Evolutionary conservation across 1,140 invertebrate species (phyloP).

Genomic region (Aphidius ervi): DNA sequence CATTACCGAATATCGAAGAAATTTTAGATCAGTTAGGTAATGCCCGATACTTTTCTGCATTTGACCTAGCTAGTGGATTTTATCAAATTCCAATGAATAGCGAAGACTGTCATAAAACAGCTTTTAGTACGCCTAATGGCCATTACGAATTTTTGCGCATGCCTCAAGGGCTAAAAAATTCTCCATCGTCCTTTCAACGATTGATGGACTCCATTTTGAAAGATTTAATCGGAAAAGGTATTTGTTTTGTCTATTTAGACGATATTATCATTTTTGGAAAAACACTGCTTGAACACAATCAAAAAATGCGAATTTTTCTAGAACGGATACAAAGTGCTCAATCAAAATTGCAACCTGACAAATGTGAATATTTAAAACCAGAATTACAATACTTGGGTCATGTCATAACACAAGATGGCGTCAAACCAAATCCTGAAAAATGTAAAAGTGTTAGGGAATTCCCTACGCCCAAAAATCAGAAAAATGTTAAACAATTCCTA

Average conservation of each 20-base stretch:
- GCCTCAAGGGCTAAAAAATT: constrained; percentile 2
- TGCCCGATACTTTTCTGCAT: not conserved
- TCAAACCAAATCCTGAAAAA: not conserved
- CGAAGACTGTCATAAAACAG: not conserved
- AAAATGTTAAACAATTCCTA: constrained; percentile 1
- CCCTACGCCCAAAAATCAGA: not conserved
- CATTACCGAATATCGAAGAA: not conserved
- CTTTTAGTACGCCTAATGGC: constrained; percentile 2
- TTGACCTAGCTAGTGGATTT: constrained; percentile 5
- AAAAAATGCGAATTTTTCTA: not conserved
- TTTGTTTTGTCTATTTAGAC: not conserved
- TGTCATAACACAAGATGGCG: not conserved
- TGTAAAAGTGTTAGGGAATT: not conserved
- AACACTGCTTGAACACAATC: not conserved
- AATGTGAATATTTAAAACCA: not conserved
- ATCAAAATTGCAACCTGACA: not conserved
- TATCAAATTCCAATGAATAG: not conserved
- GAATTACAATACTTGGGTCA: not conserved
- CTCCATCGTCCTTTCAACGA: not conserved
- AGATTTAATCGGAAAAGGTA: not conserved
- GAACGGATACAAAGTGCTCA: not conserved
- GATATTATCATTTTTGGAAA: constrained; percentile 1
- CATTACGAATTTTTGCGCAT: constrained; percentile 9
- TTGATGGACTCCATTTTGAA: not conserved
- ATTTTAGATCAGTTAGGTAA: not conserved